phyloP scores from a whole-genome alignment of 2,888 invertebrate species.

The Himalopsyche kuldschensis region DNA sequence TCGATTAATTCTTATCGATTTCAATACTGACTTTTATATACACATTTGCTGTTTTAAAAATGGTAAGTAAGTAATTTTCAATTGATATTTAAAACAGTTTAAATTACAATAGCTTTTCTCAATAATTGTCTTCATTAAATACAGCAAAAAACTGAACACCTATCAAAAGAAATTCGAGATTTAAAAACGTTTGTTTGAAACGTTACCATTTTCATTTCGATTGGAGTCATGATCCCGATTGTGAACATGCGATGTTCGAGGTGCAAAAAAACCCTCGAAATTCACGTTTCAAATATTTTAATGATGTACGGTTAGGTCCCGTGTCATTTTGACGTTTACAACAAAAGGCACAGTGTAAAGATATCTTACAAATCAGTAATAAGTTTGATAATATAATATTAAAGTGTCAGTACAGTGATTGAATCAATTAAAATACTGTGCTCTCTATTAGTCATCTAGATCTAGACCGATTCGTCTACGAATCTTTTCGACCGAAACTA shows the following conservation, averaged over 20 bases:
- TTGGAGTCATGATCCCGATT: neutral
- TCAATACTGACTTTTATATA: too few relatives aligned
- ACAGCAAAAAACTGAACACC: too few relatives aligned
- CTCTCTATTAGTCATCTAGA: neutral
- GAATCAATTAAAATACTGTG: neutral
- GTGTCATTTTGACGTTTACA: neutral
- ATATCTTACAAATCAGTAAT: neutral
- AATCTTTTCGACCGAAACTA: neutral
- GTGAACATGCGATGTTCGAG: neutral
- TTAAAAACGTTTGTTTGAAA: neutral
- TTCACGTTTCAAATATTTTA: neutral
- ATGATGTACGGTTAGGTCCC: slow-evolving; percentile 7
- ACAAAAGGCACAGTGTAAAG: slow-evolving; percentile 21
- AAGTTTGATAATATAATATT: neutral
- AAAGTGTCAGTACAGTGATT: neutral
- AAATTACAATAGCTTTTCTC: too few relatives aligned
- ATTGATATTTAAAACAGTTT: too few relatives aligned
- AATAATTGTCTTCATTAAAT: too few relatives aligned
- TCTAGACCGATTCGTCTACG: neutral
- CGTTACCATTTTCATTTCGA: neutral
- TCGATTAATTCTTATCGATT: too few relatives aligned
- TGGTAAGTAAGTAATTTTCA: too few relatives aligned
- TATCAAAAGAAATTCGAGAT: neutral
- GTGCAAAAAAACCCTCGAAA: neutral
- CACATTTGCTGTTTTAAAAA: too few relatives aligned